phyloP scores from a whole-genome alignment of 2,113 vertebrate genomes.

The Calyptommatus sinebrachiatus region DNA sequence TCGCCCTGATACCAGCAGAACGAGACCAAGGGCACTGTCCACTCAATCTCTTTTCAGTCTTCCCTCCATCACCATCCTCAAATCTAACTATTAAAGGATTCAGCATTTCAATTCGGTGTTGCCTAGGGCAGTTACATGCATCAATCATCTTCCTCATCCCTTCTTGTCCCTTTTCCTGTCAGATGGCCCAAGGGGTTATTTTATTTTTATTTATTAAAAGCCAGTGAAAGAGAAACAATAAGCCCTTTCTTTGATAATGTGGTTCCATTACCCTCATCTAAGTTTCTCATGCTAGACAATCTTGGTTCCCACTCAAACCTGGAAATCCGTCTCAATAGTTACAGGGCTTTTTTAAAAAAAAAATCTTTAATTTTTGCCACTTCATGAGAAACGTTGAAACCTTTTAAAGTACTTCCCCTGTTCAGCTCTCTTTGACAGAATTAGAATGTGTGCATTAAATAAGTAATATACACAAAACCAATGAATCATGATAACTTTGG shows the following conservation, averaged over 20 bases:
- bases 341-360: too few relatives aligned
- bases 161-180: neutral
- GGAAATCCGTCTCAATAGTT: neutral
- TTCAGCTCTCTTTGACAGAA: too few relatives aligned
- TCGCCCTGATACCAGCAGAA: neutral
- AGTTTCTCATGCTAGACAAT: too few relatives aligned
- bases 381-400: neutral
- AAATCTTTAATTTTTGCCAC: too few relatives aligned
- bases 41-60: neutral
- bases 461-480: too few relatives aligned
- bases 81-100: neutral
- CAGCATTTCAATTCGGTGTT: neutral
- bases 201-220: neutral
- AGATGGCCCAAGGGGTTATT: neutral
- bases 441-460: too few relatives aligned
- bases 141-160: neutral
- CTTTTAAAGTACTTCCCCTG: neutral
- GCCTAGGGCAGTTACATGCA: neutral
- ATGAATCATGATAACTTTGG: too few relatives aligned
- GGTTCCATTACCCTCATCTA: too few relatives aligned
- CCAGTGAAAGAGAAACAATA: too few relatives aligned
- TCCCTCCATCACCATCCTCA: neutral
- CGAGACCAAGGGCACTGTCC: constrained; percentile 4
- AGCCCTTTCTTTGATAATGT: too few relatives aligned
- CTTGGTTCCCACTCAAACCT: neutral